These are phyloP conservation scores for Rhamnusium bicolor DNA, from an alignment of 2,888 invertebrate species.

Conservation along the genomic window DNA sequence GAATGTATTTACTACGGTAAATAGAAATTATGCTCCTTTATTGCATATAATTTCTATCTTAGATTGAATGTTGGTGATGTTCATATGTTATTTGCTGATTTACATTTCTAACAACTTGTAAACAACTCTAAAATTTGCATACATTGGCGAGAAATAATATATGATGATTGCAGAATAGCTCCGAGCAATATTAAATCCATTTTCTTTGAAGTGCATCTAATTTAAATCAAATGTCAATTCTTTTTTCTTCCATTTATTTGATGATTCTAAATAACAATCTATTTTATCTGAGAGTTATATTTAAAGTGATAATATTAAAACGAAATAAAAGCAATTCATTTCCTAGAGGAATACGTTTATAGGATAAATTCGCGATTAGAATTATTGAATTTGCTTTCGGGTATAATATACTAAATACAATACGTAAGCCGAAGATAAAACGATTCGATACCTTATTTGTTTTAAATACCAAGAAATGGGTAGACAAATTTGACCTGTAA, in stretches of 20 bases:
- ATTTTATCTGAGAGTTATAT: neutral
- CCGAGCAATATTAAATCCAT: conserved; percentile 8
- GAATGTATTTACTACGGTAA: too few relatives aligned
- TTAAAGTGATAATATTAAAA: neutral
- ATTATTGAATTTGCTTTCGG: too few relatives aligned
- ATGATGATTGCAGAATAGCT: conserved; percentile 21
- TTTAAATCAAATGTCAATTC: neutral
- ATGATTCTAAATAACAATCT: neutral
- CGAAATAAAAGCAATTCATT: neutral
- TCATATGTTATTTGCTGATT: conserved; percentile 25
- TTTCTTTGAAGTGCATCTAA: conserved; percentile 8
- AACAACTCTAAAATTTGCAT: conserved; percentile 24
- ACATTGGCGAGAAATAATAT: conserved; percentile 13
- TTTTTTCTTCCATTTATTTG: neutral
- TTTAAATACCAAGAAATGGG: too few relatives aligned
- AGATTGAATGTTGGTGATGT: neutral
- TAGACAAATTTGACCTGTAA: too few relatives aligned
- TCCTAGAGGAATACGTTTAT: too few relatives aligned
- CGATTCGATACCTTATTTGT: too few relatives aligned
- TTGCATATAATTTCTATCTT: neutral
- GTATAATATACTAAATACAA: too few relatives aligned
- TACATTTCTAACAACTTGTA: conserved; percentile 11
- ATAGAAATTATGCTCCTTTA: neutral
- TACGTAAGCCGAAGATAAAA: too few relatives aligned
- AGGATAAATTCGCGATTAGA: too few relatives aligned